phyloP scores from a whole-genome alignment of 2,113 vertebrate species.

The Plotosus lineatus region DNA sequence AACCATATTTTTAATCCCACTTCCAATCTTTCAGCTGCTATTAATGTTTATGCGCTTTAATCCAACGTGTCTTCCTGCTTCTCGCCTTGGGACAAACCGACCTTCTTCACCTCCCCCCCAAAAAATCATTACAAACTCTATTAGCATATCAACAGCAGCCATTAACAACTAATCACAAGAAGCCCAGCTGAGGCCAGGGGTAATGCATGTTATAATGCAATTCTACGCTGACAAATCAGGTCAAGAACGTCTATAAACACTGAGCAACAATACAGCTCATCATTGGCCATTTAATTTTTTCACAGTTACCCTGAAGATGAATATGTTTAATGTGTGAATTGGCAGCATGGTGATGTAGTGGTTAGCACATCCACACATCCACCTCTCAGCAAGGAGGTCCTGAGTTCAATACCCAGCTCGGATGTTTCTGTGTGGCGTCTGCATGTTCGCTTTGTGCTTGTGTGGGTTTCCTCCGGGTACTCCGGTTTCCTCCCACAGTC shows the following conservation, averaged over 20 bases:
- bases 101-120: conserved; percentile 1
- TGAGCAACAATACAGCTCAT: not conserved
- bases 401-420: too few relatives aligned
- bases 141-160: conserved; percentile 39
- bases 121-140: conserved; percentile 44
- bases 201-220: conserved; percentile 8
- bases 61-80: not conserved
- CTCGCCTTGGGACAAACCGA: conserved; percentile 14
- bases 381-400: too few relatives aligned
- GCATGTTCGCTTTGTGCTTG: too few relatives aligned
- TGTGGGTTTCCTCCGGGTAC: too few relatives aligned
- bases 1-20: too few relatives aligned
- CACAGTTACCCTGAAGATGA: too few relatives aligned
- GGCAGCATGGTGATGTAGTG: too few relatives aligned
- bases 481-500: too few relatives aligned
- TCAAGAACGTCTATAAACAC: conserved; percentile 9
- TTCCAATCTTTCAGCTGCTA: not conserved
- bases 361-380: too few relatives aligned
- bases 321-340: too few relatives aligned
- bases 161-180: conserved; percentile 37
- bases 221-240: conserved; percentile 9
- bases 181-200: not conserved
- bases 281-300: not conserved
- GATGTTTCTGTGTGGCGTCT: too few relatives aligned
- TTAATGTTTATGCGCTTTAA: conserved; percentile 2